These are phyloP conservation scores for Venusia cambrica DNA, from an alignment of 2,888 invertebrate species.

Conservation along the genomic window DNA sequence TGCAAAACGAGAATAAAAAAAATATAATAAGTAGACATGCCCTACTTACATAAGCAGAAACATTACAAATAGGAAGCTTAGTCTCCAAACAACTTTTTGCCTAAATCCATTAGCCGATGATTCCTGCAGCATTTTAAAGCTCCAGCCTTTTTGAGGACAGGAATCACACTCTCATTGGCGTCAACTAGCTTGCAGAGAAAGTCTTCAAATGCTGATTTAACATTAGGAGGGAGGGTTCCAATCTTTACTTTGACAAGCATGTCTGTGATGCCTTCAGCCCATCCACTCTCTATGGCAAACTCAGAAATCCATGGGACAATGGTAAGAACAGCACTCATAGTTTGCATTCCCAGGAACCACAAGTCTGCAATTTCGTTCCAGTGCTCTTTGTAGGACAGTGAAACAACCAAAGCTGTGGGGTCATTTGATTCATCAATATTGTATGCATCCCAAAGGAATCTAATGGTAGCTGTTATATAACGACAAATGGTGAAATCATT, in stretches of 20 bases:
- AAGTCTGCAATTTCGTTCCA: constrained; percentile 95
- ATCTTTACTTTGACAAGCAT: constrained; percentile 91
- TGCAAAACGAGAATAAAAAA: constrained; percentile 29
- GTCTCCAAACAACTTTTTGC: constrained; percentile 93
- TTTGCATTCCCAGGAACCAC: constrained; percentile 97
- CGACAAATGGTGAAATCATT: constrained; percentile 94
- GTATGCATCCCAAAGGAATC: constrained; percentile 96
- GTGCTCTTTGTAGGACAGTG: constrained; percentile 91
- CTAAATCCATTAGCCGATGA: constrained; percentile 93
- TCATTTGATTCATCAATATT: constrained; percentile 94
- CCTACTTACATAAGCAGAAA: constrained; percentile 34
- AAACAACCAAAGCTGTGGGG: constrained; percentile 89
- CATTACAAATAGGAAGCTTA: constrained; percentile 58
- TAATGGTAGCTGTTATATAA: constrained; percentile 93
- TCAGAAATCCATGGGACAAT: constrained; percentile 94
- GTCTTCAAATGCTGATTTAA: constrained; percentile 95
- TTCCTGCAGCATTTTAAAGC: constrained; percentile 92
- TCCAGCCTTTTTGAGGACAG: constrained; percentile 90
- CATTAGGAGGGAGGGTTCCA: constrained; percentile 90
- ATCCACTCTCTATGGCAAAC: constrained; percentile 95
- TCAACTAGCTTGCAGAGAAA: constrained; percentile 92
- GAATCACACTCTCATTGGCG: constrained; percentile 87
- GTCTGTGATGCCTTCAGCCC: constrained; percentile 93
- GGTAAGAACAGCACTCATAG: constrained; percentile 90
- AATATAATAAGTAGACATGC: constrained; percentile 41